phyloP scores from a whole-genome alignment of 2,888 invertebrate species.

The Diabrotica balteata region DNA sequence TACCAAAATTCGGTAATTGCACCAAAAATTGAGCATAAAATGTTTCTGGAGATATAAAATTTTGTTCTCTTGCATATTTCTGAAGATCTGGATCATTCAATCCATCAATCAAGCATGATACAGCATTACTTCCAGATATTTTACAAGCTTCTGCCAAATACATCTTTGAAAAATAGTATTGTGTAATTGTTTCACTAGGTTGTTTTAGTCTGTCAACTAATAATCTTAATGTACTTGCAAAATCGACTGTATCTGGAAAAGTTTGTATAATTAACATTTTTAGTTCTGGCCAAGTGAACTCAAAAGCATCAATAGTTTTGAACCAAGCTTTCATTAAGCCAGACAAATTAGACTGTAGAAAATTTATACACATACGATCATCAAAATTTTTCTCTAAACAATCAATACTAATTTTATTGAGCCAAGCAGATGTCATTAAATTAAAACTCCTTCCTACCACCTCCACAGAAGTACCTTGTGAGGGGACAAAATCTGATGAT shows the following conservation, averaged over 20 bases:
- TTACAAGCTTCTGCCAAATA: constrained; percentile 49
- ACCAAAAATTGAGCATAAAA: constrained; percentile 45
- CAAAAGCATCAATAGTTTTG: constrained; percentile 43
- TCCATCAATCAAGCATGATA: constrained; percentile 49
- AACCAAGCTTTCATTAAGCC: constrained; percentile 50
- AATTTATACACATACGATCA: constrained; percentile 44
- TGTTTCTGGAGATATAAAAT: constrained; percentile 47
- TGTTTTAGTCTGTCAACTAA: constrained; percentile 44
- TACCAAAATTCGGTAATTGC: constrained; percentile 28
- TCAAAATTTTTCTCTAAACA: constrained; percentile 43
- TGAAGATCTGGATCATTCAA: constrained; percentile 42
- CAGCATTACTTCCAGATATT: constrained; percentile 49
- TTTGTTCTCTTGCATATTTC: constrained; percentile 42
- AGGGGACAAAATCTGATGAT: constrained; percentile 7
- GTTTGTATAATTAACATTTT: constrained; percentile 47
- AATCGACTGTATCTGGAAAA: constrained; percentile 49
- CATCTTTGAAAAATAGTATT: constrained; percentile 50
- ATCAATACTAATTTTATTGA: constrained; percentile 46
- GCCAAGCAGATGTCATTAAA: constrained; percentile 47
- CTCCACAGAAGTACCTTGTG: constrained; percentile 28
- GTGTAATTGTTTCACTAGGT: constrained; percentile 45
- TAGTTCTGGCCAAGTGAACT: constrained; percentile 50
- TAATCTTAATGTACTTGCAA: constrained; percentile 44
- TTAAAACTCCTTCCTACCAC: constrained; percentile 37
- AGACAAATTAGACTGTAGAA: constrained; percentile 45